These are phyloP conservation scores for Sebastes trivittatus DNA, from an alignment of 2,797 vertebrate species.

Conservation along the genomic window DNA sequence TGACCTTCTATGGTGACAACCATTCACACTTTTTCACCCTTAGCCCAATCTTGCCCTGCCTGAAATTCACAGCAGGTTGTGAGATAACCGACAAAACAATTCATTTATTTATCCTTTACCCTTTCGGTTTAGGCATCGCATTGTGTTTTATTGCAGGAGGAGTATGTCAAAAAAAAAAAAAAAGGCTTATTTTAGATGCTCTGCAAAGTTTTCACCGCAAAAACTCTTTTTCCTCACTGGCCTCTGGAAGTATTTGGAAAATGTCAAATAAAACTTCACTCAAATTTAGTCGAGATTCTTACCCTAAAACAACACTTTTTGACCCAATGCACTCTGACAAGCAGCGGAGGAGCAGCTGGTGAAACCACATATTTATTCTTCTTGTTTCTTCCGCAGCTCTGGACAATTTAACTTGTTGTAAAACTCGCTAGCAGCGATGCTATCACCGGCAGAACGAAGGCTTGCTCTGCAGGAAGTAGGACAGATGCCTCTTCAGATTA, in stretches of 20 bases:
- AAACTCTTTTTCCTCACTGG: not conserved
- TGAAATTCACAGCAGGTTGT: conserved; percentile 35
- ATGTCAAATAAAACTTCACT: conserved; percentile 16
- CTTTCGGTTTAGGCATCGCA: conserved; percentile 12
- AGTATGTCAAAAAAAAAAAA: not conserved
- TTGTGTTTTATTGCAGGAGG: conserved; percentile 28
- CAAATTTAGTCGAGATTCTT: conserved; percentile 24
- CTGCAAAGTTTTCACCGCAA: not conserved
- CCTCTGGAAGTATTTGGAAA: conserved; percentile 5
- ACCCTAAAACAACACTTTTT: conserved; percentile 18
- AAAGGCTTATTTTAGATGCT: conserved; percentile 3
- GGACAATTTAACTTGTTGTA: conserved; percentile 47
- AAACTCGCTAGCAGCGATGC: conserved; percentile 38
- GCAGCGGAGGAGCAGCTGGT: conserved; percentile 34
- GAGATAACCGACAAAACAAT: conserved; percentile 26
- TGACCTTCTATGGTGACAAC: conserved; percentile 65
- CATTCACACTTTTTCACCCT: conserved; percentile 41
- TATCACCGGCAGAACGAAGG: conserved; percentile 44
- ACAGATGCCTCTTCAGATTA: conserved; percentile 50
- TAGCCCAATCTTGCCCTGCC: conserved; percentile 9
- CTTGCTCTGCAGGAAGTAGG: conserved; percentile 34
- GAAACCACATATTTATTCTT: conserved; percentile 36
- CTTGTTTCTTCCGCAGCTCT: conserved; percentile 29
- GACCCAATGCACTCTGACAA: conserved; percentile 23
- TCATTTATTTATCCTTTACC: conserved; percentile 32